A percentile compares a stretch with the other conserved stretches of the same genome.
Evolutionary conservation across 2,113 vertebrate genomes (phyloP).

Genomic region (Bos javanicus): DNA sequence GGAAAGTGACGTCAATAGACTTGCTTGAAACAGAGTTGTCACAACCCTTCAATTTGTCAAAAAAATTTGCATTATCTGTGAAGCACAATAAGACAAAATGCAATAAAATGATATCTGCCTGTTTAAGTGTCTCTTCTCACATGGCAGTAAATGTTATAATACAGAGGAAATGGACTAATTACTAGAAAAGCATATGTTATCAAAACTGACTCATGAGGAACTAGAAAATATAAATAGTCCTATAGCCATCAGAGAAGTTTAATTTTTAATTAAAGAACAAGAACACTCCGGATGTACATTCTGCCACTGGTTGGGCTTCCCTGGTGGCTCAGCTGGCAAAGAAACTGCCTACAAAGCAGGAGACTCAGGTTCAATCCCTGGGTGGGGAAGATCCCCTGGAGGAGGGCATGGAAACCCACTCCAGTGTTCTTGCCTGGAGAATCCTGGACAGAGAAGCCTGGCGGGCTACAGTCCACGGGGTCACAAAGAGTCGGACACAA

Average conservation of each 20-base stretch:
- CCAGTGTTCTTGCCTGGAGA: not conserved
- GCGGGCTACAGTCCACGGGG: rapidly evolving
- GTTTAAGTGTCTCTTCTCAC: not conserved
- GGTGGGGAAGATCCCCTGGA: rapidly evolving
- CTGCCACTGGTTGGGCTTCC: not conserved
- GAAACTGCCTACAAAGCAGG: not conserved
- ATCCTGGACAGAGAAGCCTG: not conserved
- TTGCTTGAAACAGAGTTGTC: not conserved
- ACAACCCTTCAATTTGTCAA: not conserved
- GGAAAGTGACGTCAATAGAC: not conserved
- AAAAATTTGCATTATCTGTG: not conserved
- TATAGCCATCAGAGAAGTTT: not conserved
- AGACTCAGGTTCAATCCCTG: not conserved
- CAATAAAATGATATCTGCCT: not conserved
- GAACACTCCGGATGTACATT: not conserved
- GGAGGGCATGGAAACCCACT: not conserved
- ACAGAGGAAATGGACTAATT: not conserved
- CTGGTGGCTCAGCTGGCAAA: not conserved
- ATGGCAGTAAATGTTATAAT: too few species aligned
- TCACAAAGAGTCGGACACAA: not conserved
- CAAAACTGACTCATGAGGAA: not conserved
- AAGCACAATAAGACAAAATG: not conserved
- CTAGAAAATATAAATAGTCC: not conserved
- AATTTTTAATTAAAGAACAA: not conserved
- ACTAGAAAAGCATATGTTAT: not conserved